These are phyloP conservation scores for Erpornis zantholeuca DNA, from an alignment of 2,113 vertebrate species.

Conservation along the genomic window DNA sequence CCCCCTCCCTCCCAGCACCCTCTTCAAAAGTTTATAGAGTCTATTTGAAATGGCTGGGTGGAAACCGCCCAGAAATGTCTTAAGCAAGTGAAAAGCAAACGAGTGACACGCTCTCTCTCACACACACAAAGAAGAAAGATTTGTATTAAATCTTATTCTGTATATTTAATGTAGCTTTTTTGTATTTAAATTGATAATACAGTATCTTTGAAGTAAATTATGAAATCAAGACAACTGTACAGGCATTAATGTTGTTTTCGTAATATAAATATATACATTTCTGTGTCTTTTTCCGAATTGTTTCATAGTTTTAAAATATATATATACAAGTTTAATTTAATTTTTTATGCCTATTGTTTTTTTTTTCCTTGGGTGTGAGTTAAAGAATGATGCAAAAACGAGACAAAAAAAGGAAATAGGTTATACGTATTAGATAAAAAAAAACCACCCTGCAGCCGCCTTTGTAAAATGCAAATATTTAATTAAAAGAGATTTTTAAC, in stretches of 20 bases:
- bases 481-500: conserved; percentile 77
- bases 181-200: conserved; percentile 99
- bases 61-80: conserved; percentile 86
- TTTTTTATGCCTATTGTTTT: conserved; percentile 79
- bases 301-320: conserved; percentile 81
- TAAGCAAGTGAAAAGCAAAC: conserved; percentile 81
- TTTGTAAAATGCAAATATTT: conserved; percentile 77
- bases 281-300: conserved; percentile 79
- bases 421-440: conserved; percentile 57
- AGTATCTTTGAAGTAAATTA: conserved; percentile 99
- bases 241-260: conserved; percentile 87
- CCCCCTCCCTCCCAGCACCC: background rate
- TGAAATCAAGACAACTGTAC: conserved; percentile 90
- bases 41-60: conserved; percentile 83
- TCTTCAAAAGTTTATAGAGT: conserved; percentile 89
- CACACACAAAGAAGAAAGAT: conserved; percentile 77
- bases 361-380: conserved; percentile 62
- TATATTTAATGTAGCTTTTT: conserved; percentile 99
- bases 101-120: conserved; percentile 24
- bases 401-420: conserved; percentile 21
- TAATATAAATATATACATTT: conserved; percentile 84
- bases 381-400: conserved; percentile 52
- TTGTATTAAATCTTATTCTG: conserved; percentile 99
- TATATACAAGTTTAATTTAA: conserved; percentile 79
- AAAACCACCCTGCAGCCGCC: conserved; percentile 28